Percentiles rank a stretch among this genome's conserved stretches.
phyloP scores from a whole-genome alignment of 2,113 vertebrate genomes.

The Apodemus sylvaticus region DNA sequence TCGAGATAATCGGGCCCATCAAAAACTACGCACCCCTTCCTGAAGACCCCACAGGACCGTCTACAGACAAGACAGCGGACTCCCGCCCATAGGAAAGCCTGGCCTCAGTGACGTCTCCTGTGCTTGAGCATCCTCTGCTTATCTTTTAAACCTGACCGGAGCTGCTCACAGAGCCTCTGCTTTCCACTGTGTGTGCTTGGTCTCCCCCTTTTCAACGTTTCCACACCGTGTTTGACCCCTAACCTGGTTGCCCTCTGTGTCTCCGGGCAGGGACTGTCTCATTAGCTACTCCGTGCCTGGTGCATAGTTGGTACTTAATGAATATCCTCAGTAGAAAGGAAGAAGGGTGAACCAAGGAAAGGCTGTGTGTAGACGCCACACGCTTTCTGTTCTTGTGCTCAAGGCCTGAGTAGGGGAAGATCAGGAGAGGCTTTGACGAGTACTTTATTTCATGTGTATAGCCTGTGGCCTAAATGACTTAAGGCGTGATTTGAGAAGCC shows the following conservation, averaged over 20 bases:
- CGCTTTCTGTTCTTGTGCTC: not conserved
- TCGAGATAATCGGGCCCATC: not conserved
- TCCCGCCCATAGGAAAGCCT: not conserved
- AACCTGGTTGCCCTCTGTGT: not conserved
- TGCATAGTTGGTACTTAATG: not conserved
- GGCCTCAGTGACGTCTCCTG: not conserved
- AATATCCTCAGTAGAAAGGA: not conserved
- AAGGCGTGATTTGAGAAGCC: not conserved
- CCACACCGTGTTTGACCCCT: not conserved
- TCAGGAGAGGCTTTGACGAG: not conserved
- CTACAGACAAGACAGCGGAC: not conserved
- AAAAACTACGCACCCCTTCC: not conserved
- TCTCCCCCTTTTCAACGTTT: not conserved
- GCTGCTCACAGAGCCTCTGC: not conserved
- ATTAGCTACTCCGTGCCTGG: not conserved
- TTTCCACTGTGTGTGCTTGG: not conserved
- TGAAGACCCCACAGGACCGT: not conserved
- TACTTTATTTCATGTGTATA: conserved; percentile 40
- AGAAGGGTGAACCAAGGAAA: not conserved
- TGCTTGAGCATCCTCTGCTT: not conserved
- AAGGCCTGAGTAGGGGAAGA: not conserved
- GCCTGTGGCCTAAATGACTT: conserved; percentile 38
- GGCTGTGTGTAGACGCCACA: not conserved
- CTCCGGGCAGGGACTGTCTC: not conserved
- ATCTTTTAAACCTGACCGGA: not conserved